phyloP scores from a whole-genome alignment of 2,113 vertebrate species.

The Sceloporus tristichus region DNA sequence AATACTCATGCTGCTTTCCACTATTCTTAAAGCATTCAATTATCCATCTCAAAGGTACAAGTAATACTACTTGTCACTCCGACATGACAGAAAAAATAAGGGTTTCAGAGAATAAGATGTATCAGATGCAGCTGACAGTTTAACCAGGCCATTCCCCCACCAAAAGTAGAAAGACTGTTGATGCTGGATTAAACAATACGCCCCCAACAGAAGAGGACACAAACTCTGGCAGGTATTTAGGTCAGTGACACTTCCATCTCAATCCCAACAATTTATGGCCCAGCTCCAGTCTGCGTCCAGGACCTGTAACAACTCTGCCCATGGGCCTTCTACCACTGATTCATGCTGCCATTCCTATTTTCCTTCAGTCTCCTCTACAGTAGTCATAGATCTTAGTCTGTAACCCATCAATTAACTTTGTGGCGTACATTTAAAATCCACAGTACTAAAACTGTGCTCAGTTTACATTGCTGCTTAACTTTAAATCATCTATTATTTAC shows the following conservation, averaged over 20 bases:
- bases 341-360: background rate
- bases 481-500: background rate
- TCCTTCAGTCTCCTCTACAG: background rate
- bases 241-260: background rate
- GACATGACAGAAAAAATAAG: background rate
- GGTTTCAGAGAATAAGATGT: background rate
- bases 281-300: too few species aligned
- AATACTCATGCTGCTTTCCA: slow-evolving; percentile 12
- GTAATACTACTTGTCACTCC: background rate
- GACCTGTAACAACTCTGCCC: too few species aligned
- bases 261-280: background rate
- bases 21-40: slow-evolving; percentile 29
- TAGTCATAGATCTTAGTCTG: background rate
- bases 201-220: background rate
- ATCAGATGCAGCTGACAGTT: background rate
- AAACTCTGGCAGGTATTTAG: too few species aligned
- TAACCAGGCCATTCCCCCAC: background rate
- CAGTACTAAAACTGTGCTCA: background rate
- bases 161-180: background rate
- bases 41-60: slow-evolving; percentile 3
- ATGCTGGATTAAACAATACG: background rate
- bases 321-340: background rate
- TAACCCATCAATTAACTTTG: background rate
- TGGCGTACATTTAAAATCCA: background rate
- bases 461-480: background rate